Base-by-base conservation (phyloP, 2,797 vertebrate genomes). In the Pempheris klunzingeri region DNA sequence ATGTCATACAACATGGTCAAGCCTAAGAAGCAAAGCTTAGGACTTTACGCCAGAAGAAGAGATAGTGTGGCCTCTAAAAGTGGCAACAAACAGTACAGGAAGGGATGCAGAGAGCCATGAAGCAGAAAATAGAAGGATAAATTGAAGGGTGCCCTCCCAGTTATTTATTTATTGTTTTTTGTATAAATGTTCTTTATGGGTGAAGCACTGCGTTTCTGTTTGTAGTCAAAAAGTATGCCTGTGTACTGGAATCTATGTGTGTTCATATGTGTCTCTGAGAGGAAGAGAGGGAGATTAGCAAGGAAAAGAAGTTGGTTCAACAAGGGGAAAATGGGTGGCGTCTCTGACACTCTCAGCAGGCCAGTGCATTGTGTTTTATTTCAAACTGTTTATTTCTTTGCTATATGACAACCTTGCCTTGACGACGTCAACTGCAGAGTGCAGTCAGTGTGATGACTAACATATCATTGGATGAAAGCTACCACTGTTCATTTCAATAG, bases 381-480 rank as follows among this genome's bases (percentile, higher is more conserved):
- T 84, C 71, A 81, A 79, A 85, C 71, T 88, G 73, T 89, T 77
- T 84, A 59, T 88, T 88, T 88, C 73, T 94, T 91, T 94, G 86
- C 80, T 93, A 63, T 88, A 84, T 88, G 87, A 88, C 87, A 92
- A 91, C 89, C 77, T 94, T 95, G 92, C 94, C 94, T 95, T 95
- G 93, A 93, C 85, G 71, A 91, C 87, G 90, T 92, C 87, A 88
- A 84, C 81, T 93, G 87, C 92, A 92, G 83, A 91, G 76, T 88
- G 91, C 90, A 92, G 84, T 87, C 73, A 82, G 72, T 76, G 68
- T 80, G 74, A 90, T 62, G 85, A 89, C 66, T 65, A 75, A 77
- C 74, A 85, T 78, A 72, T 87, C 80, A 76, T 67, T 60, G 71
- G 79, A 80, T 61, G 53, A 71, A 76, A 63, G 28, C 77, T 54